Percentiles rank a stretch among this genome's conserved stretches.
These are phyloP conservation scores for Dasyurus viverrinus DNA, from an alignment of 2,113 vertebrate genomes.

Conservation along the genomic window DNA sequence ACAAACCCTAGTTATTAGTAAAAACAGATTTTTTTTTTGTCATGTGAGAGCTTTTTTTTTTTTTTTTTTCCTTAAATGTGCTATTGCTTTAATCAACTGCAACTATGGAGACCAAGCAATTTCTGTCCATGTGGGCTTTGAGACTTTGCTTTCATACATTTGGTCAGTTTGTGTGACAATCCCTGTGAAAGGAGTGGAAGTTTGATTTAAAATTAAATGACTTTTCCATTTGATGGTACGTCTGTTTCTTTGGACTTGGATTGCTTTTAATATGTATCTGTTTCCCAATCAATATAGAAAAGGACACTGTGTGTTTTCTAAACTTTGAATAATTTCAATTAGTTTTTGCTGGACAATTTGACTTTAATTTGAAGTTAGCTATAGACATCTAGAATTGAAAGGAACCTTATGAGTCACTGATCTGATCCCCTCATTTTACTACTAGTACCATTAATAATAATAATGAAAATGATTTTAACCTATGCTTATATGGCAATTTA, in stretches of 20 bases:
- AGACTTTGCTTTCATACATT: conserved; percentile 59
- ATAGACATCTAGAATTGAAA: background rate
- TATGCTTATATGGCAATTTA: background rate
- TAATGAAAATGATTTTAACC: background rate
- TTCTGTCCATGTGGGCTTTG: conserved; percentile 48
- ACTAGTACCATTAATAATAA: background rate
- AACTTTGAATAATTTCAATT: background rate
- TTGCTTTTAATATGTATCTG: background rate
- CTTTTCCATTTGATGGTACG: conserved; percentile 71
- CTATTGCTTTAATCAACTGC: conserved; percentile 43
- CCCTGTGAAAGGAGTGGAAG: conserved; percentile 66
- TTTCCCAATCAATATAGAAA: background rate
- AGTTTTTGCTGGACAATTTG: background rate
- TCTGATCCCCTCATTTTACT: background rate
- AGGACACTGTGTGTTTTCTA: background rate
- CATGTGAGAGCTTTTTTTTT: conserved; percentile 44
- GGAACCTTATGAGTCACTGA: background rate
- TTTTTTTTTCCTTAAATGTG: conserved; percentile 48
- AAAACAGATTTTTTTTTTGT: conserved; percentile 53
- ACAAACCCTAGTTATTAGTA: conserved; percentile 40
- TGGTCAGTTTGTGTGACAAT: conserved; percentile 65
- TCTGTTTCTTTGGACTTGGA: conserved; percentile 50
- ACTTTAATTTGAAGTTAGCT: background rate
- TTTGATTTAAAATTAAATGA: conserved; percentile 77
- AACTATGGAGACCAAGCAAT: conserved; percentile 57